Evolutionary conservation across 2,888 invertebrate species (phyloP), one percentile per base, ranked within the genome.

Genomic region (Harpalus rubripes): DNA sequence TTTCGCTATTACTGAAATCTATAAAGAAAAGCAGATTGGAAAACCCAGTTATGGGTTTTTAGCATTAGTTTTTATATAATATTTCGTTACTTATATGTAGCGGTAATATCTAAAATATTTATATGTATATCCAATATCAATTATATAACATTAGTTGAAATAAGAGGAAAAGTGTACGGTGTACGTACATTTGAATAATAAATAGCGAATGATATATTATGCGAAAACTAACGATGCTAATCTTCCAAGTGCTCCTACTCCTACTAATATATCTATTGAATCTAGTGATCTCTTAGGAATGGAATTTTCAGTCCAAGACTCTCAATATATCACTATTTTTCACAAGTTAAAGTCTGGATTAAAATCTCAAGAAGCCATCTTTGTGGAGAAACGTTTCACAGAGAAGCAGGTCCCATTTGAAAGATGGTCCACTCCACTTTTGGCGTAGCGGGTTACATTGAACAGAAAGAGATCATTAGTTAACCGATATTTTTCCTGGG

Each of bases 401-500:
- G 41, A 18, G 44, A 41, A 68, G 68, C n/a, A 41, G 39, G 39
- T 15, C 8, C 18, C 52, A 52, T 74, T 74, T 74, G 74, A 74
- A 74, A 44, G 56, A 74, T 74, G 74, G 74, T 72, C 12, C 52
- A 16, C 59, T 59, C 16, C 15, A 72, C 72, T 72, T 72, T 72
- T 72, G 72, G 72, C 16, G 44, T 32, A 41, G 44, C 44, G 56
- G 44, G 52, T 74, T 26, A 74, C 52, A 74, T 74, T 52, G 74
- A 16, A 41, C 74, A 74, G 74, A 52, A 44, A 15, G 41, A 18
- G 41, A 15, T 80, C 61, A 80, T 80, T 80, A 80, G 79, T 80
- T 80, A 80, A 16, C 59, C 79, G 79, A 80, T 80, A 61, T 80
- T 80, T 80, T 80, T 80, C 61, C 39, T n/a, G 59, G 79, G 79